Base-by-base conservation (phyloP, 2,113 vertebrate species). In the Pitta sordida region DNA sequence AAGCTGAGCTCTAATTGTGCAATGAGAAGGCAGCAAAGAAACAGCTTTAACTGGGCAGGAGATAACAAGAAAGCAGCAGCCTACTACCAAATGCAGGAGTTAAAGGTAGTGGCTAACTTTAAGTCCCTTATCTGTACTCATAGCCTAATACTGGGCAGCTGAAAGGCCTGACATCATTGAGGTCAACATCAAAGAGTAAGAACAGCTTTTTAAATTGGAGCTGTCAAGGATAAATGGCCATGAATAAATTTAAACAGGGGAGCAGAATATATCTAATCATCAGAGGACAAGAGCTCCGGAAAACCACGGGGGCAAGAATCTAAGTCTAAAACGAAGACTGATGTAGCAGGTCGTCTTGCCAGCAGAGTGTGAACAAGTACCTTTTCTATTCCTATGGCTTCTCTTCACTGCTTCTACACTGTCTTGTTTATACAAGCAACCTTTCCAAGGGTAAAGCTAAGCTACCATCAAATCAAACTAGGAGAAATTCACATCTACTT, bases 171-270 rank as follows among this genome's bases (percentile, higher is more conserved):
- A 86, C 55, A 77, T 83, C 88, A 51, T 1, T 49, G 75, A 74
- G 75, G 64, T 69, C 80, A 91, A 96, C 88, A 91, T 88, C 92
- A 91, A 93, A 95, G 88, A 43, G 51, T 17, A 59, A 46, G 64
- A 51, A 32, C 53, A 43, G 63, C 79, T 90, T 73, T 83, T 68
- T 39, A 74, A 86, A 82, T 65, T 58, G 36, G 44, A 69, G 59
- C 21, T 70, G 71, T 80, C 92, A 94, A 43, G 86, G 46, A 95
- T 88, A 93, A 95, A 91, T 13, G 46, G 22, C 75, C 71, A 74
- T 74, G 79, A 90, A 93, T 91, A 94, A 80, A 94, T 90, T 88
- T 75, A 43, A 91, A 62, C 63, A 69, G 37, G 36, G 59, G 22
- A 87, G 60, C 36, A 49, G 78, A 56, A 82, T 56, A 27, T 71